phyloP scores from a whole-genome alignment of 2,888 invertebrate species.

The Seladonia tumulorum region DNA sequence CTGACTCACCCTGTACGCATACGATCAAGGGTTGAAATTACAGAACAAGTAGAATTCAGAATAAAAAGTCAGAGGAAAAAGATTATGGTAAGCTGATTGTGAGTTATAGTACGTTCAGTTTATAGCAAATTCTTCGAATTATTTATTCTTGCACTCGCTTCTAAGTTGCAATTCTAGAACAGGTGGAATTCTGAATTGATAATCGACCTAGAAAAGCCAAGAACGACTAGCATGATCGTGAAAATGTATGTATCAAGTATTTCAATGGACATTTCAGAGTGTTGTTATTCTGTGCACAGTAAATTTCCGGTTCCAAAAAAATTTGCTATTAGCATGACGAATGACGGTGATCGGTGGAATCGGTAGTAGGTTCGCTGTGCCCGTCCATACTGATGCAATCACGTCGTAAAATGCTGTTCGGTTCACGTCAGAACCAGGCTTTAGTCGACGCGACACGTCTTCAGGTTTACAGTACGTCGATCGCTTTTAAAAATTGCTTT shows the following conservation, averaged over 20 bases:
- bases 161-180: not conserved
- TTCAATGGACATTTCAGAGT: not conserved
- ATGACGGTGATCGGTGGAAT: conserved; percentile 12
- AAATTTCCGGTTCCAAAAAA: not conserved
- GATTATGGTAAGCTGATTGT: too few relatives aligned
- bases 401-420: not conserved
- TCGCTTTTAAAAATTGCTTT: not conserved
- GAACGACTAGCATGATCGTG: not conserved
- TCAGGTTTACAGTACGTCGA: not conserved
- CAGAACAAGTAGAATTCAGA: too few relatives aligned
- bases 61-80: too few relatives aligned
- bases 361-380: not conserved
- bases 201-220: not conserved
- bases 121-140: not conserved
- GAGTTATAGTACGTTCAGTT: too few relatives aligned
- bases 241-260: not conserved
- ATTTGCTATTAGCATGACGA: not conserved
- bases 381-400: conserved; percentile 2
- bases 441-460: not conserved
- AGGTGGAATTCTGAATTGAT: not conserved
- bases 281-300: not conserved
- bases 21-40: too few relatives aligned
- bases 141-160: not conserved
- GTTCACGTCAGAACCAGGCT: conserved; percentile 1
- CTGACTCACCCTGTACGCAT: too few relatives aligned